These are phyloP conservation scores for Pheosia tremula DNA, from an alignment of 2,888 invertebrate species.

Conservation along the genomic window DNA sequence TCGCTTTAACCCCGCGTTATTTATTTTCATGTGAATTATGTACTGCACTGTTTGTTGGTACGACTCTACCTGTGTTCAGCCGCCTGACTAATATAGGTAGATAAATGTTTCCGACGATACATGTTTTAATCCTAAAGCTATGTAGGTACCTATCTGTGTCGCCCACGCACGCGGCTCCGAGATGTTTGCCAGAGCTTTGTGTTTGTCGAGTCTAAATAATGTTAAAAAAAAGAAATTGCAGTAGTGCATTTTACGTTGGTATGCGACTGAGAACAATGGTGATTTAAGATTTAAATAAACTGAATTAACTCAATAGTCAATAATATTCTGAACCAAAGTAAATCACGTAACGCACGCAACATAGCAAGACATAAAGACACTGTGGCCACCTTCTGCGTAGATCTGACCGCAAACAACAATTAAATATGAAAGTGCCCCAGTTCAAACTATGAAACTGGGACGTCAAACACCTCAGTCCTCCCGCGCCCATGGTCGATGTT, in stretches of 20 bases:
- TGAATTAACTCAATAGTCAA: too few species aligned
- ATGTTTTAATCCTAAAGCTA: slow-evolving; percentile 42
- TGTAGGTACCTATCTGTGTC: slow-evolving; percentile 30
- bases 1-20: slow-evolving; percentile 47
- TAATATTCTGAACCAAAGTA: too few species aligned
- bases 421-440: too few species aligned
- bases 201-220: slow-evolving; percentile 42
- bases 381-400: too few species aligned
- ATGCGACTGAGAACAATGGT: neutral
- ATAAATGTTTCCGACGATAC: slow-evolving; percentile 47
- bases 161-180: slow-evolving; percentile 29
- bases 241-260: neutral
- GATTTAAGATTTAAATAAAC: neutral
- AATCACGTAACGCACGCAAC: too few species aligned
- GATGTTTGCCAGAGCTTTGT: slow-evolving; percentile 33
- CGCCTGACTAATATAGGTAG: slow-evolving; percentile 26
- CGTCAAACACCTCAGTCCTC: too few species aligned
- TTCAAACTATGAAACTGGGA: too few species aligned
- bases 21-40: slow-evolving; percentile 66
- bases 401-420: too few species aligned
- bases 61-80: slow-evolving; percentile 46
- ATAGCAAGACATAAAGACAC: too few species aligned
- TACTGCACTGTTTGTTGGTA: slow-evolving; percentile 56
- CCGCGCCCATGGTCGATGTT: too few species aligned
- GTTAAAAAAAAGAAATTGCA: slow-evolving; percentile 17